These are phyloP conservation scores for Lagocephalus sceleratus DNA, from an alignment of 2,797 vertebrate genomes.

Conservation along the genomic window DNA sequence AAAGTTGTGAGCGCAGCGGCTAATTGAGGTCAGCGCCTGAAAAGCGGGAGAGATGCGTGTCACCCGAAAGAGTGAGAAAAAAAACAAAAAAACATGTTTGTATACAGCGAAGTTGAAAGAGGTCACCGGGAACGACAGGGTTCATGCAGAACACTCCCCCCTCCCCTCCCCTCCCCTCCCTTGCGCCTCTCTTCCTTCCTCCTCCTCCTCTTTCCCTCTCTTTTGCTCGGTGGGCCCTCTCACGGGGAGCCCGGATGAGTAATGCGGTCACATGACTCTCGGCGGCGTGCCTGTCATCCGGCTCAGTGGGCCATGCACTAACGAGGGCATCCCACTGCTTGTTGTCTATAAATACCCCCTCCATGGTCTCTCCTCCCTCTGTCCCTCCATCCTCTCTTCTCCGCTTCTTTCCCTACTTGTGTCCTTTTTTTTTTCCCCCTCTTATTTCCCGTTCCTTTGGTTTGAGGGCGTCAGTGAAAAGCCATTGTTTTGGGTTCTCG, in stretches of 20 bases:
- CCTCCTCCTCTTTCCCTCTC: constrained; percentile 23
- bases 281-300: constrained; percentile 72
- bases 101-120: constrained; percentile 55
- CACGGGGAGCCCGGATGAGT: constrained; percentile 65
- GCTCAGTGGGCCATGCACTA: constrained; percentile 72
- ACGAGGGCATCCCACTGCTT: constrained; percentile 77
- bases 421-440: no score
- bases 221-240: constrained; percentile 49
- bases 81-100: constrained; percentile 49
- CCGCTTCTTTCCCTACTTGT: constrained; percentile 23
- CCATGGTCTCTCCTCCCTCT: constrained; percentile 36
- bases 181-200: constrained; percentile 18
- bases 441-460: constrained; percentile 16
- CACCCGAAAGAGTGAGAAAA: constrained; percentile 22
- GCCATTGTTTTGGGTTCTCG: constrained; percentile 6
- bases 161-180: constrained; percentile 24
- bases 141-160: constrained; percentile 45
- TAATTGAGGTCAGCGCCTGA: constrained; percentile 51
- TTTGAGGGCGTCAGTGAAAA: constrained; percentile 8
- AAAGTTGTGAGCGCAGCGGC: constrained; percentile 36
- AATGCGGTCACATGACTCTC: constrained; percentile 78
- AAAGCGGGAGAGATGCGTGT: constrained; percentile 40
- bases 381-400: constrained; percentile 35
- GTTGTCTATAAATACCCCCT: constrained; percentile 79
- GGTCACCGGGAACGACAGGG: constrained; percentile 38